These are phyloP conservation scores for Imbricaverruca yamaguchii DNA, from an alignment of 2,888 invertebrate genomes.

Conservation along the genomic window DNA sequence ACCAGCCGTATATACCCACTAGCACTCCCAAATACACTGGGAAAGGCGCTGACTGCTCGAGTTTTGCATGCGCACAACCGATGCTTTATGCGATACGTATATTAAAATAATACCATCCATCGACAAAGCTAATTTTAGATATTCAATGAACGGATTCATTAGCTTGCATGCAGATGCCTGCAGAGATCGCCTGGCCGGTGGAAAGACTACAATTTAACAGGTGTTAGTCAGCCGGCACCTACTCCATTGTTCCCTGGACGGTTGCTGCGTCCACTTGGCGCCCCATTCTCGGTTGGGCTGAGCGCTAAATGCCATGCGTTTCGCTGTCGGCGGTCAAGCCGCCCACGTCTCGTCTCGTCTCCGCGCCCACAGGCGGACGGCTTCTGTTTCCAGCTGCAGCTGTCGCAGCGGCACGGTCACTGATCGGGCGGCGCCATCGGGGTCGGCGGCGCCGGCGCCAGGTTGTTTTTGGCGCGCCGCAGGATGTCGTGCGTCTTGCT, in stretches of 20 bases:
- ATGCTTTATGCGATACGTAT: not conserved
- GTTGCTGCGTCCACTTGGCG: not conserved
- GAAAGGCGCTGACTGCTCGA: no score
- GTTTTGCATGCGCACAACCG: no score
- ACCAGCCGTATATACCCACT: no score
- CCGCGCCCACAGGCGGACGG: not conserved
- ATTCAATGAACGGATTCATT: not conserved
- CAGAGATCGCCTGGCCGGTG: not conserved
- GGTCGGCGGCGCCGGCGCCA: conserved; percentile 39
- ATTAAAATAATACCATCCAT: not conserved
- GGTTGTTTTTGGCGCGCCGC: conserved; percentile 63
- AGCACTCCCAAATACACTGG: no score
- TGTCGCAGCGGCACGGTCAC: not conserved
- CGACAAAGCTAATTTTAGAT: not conserved
- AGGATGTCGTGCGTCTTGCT: conserved; percentile 69
- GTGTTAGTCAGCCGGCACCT: not conserved
- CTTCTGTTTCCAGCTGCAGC: no score
- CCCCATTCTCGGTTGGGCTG: not conserved
- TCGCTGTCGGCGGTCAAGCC: not conserved
- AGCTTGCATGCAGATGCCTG: not conserved
- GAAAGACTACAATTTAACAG: conserved; percentile 8
- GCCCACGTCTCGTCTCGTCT: not conserved
- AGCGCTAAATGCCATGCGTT: not conserved
- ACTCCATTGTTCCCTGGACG: not conserved
- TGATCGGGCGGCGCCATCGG: not conserved